phyloP scores from a whole-genome alignment of 35 echinoderm and acorn worm species.

The Ptychodera flava region DNA sequence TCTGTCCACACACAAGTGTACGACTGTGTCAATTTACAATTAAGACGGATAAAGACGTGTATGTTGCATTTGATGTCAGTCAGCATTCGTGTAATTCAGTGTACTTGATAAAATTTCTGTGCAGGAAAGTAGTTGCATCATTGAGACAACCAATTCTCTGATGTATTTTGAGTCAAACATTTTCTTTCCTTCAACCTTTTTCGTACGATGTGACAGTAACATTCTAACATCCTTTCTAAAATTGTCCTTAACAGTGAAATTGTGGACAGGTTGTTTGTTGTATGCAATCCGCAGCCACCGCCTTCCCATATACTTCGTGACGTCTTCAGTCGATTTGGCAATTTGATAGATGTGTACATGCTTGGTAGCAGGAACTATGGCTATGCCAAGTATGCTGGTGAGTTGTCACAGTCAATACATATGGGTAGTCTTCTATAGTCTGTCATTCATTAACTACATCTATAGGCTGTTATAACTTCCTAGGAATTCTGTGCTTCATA shows the following conservation, averaged over 20 bases:
- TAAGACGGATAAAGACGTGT: no score
- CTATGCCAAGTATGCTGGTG: slow-evolving; percentile 76
- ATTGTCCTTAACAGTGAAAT: slow-evolving; percentile 46
- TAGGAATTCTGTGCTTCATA: background rate
- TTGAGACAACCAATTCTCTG: no score
- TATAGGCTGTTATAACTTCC: background rate
- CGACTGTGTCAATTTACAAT: no score
- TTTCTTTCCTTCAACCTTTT: no score
- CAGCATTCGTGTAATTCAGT: no score
- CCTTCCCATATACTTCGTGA: slow-evolving; percentile 50
- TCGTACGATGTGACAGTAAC: no score
- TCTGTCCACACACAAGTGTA: no score
- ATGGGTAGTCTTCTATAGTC: background rate
- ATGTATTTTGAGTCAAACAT: no score
- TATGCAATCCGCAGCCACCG: slow-evolving; percentile 35
- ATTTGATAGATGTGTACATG: slow-evolving; percentile 64
- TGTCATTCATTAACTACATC: background rate
- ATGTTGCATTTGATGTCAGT: no score
- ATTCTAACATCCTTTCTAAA: no score
- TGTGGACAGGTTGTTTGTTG: slow-evolving; percentile 59
- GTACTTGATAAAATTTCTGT: no score
- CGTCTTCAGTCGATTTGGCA: slow-evolving; percentile 58
- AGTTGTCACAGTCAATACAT: background rate
- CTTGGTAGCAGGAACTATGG: slow-evolving; percentile 71
- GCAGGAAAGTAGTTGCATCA: no score